These are phyloP conservation scores for Rhorus exstirpatorius DNA, from an alignment of 2,888 invertebrate genomes.

Conservation along the genomic window DNA sequence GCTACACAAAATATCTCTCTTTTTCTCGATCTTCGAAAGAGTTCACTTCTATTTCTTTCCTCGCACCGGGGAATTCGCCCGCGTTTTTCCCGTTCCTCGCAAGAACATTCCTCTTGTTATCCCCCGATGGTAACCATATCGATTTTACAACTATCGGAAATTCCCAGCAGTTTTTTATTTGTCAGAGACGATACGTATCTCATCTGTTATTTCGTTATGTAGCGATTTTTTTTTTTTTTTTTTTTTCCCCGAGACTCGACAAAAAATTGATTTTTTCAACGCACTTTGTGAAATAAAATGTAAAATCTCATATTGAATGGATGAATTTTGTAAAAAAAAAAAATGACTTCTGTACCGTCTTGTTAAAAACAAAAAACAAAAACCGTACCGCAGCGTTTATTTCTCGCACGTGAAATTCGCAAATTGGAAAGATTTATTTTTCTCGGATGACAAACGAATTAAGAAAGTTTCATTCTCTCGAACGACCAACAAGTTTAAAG, in stretches of 20 bases:
- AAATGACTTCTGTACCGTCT: neutral
- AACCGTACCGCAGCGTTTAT: too few species aligned
- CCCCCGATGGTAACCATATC: constrained; percentile 10
- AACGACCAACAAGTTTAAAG: too few species aligned
- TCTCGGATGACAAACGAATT: too few species aligned
- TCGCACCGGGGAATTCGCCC: neutral
- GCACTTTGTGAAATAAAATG: neutral
- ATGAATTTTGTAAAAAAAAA: neutral
- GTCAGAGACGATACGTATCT: neutral
- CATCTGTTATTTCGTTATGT: neutral
- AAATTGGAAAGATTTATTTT: too few species aligned
- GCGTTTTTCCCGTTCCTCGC: constrained; percentile 1
- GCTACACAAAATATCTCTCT: too few species aligned
- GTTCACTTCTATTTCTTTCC: constrained; percentile 20
- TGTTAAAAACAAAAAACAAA: too few species aligned
- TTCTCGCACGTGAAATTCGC: too few species aligned
- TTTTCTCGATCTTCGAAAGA: constrained; percentile 7
- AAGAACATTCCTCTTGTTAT: constrained; percentile 30
- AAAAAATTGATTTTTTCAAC: neutral
- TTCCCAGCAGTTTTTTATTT: constrained; percentile 11
- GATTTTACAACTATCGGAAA: constrained; percentile 24
- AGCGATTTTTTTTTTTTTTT: neutral
- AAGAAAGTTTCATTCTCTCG: too few species aligned
- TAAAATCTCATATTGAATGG: neutral
- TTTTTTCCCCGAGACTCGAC: neutral